These are phyloP conservation scores for Adineta ricciae DNA, from an alignment of 2,888 invertebrate species.

Conservation along the genomic window DNA sequence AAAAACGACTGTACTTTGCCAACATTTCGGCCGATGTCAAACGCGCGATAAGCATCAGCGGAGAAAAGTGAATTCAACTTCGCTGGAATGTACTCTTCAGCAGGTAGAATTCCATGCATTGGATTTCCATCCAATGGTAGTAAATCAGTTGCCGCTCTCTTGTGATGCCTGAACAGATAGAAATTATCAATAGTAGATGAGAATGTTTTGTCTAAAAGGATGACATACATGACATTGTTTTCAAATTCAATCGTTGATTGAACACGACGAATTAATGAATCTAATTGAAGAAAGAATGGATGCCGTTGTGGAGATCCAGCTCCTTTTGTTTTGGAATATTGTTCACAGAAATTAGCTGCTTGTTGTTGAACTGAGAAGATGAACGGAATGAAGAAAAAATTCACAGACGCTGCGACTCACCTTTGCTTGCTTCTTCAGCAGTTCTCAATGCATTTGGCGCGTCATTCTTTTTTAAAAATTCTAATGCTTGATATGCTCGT, in stretches of 20 bases:
- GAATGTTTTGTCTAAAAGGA: background rate
- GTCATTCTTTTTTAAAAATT: background rate
- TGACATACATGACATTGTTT: background rate
- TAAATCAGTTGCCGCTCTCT: background rate
- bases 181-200: too few relatives aligned
- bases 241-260: conserved; percentile 1
- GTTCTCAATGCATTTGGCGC: background rate
- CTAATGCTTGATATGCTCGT: conserved; percentile 17
- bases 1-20: background rate
- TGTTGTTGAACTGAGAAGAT: conserved; percentile 50
- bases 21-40: conserved; percentile 17
- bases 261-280: conserved; percentile 56
- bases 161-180: background rate
- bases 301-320: conserved; percentile 58
- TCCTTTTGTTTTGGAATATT: conserved; percentile 56
- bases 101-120: background rate
- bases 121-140: background rate
- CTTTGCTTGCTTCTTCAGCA: conserved; percentile 7
- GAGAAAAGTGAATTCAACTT: background rate
- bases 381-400: background rate
- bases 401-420: background rate
- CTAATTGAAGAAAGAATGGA: conserved; percentile 59
- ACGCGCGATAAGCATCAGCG: background rate
- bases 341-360: conserved; percentile 54
- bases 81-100: conserved; percentile 2